Evolutionary conservation across 2,888 invertebrate species (phyloP).

Genomic region (Athalia rosae): DNA sequence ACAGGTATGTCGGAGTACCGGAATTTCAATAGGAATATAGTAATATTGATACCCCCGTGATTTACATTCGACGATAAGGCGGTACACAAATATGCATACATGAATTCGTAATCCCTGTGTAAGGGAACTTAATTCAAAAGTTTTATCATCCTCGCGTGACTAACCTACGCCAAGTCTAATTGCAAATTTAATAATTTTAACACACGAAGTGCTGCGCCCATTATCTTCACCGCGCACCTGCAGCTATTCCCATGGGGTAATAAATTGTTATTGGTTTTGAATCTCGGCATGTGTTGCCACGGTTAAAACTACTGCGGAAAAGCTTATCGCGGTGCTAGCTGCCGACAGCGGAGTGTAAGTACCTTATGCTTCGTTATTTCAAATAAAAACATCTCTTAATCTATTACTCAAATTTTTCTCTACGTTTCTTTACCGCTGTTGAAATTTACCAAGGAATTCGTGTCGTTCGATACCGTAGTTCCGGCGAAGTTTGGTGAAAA

Average conservation of each 20-base stretch:
- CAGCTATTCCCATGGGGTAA: slow-evolving; percentile 64
- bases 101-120: too few relatives aligned
- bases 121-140: slow-evolving; percentile 6
- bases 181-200: slow-evolving; percentile 50
- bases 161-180: slow-evolving; percentile 56
- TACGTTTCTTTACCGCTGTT: too few relatives aligned
- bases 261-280: slow-evolving; percentile 44
- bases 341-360: too few relatives aligned
- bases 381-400: too few relatives aligned
- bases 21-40: neutral
- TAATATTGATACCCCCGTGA: slow-evolving; percentile 2
- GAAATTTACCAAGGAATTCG: too few relatives aligned
- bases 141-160: slow-evolving; percentile 56
- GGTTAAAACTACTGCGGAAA: slow-evolving; percentile 18
- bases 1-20: neutral
- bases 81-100: too few relatives aligned
- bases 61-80: too few relatives aligned
- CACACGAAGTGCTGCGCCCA: slow-evolving; percentile 59
- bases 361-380: too few relatives aligned
- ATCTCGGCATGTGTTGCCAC: slow-evolving; percentile 24
- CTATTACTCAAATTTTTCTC: too few relatives aligned
- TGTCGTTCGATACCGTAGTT: too few relatives aligned
- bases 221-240: slow-evolving; percentile 70
- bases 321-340: slow-evolving; percentile 30
- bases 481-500: too few relatives aligned